Base-by-base conservation (phyloP, 2,797 vertebrate genomes). In the Lates japonicus region DNA sequence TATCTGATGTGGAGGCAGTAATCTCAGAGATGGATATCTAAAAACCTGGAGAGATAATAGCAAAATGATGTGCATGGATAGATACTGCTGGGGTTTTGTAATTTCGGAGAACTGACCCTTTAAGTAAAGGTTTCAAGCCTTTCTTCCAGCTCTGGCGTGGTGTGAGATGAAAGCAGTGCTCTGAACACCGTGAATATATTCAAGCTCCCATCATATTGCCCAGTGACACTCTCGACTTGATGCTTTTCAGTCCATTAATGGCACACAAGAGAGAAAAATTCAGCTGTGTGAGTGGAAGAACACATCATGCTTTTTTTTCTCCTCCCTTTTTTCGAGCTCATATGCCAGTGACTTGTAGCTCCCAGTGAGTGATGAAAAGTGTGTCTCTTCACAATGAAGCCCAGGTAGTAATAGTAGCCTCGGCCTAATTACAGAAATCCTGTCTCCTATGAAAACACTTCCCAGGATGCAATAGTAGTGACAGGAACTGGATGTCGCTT, bases 241-340 rank as follows among this genome's bases (percentile, higher is more conserved):
- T 71, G 82, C 68, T 80, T 85, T 66, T 89, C 33, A 85, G 63
- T 80, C 82, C 55, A 63, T 88, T 84, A 82, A 71, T 83, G 85
- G 54, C 51, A 61, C 68, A 82, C 44, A 69, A 75, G 76, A 65
- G 84, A 68, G 35, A 82, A 74, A 68, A 86, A 77, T 82, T 76
- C 58, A 82, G 75, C 74, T 44, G 65, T 48, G 31, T 60, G 46
- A 82, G 80, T 70, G 75, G 57, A 74, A 71, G 63, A 78, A 70
- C 31, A 65, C 71, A 81, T 73, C 55, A 67, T 69, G 57, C 5
- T 20, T 29, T 39, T 14, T 46, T 35, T 49, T 35, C 35, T 3
- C 31, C n/a, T 48, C 54, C 37, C 5, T 1, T 63, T 42, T 54
- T 59, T 65, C 1, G 11, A 83, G 54, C 41, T 42, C 20, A 29